Evolutionary conservation across 2,113 vertebrate species (phyloP), one percentile per base, ranked within the genome.

Genomic region (Callipepla californica): DNA sequence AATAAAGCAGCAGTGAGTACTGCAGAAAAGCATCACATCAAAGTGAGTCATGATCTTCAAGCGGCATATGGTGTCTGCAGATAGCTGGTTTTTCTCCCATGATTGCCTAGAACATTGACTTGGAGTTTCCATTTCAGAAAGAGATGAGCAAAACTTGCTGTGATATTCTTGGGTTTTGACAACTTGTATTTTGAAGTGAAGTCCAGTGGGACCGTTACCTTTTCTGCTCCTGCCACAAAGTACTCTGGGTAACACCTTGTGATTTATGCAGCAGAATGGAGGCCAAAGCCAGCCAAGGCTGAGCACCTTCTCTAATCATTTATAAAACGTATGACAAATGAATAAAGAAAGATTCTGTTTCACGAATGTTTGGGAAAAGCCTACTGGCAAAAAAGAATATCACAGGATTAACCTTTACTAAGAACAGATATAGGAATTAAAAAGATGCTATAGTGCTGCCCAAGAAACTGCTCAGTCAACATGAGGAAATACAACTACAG

Each of bases 21-120:
- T 75, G 44, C 66, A 90, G 80, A 68, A 91, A 88, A 94, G 84
- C 76, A 90, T 13, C 34, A 63, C 55, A 65, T 58, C 57, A 73
- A 73, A 84, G 76, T 62, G 53, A 93, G 74, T 76, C 18, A 3
- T 10, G 8, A 93, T 70, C 91, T 42, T 30, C 62, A 87, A 53
- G n/a, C 61, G 63, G 70, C 70, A 92, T 50, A 48, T 26, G 45
- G 21, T 62, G 90, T 92, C 89, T 85, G 55, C 78, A 92, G 36
- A 72, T 48, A 62, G 83, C 87, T 8, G 68, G 58, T 85, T 92
- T 66, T 82, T 89, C 70, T 90, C 61, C 42, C 36, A 36, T 61
- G 48, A 76, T 28, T 68, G 40, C 80, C 62, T 26, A 68, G n/a
- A 67, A 80, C 62, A 26, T 69, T 70, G 62, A 87, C 85, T 50